A percentile compares a stretch with the other conserved stretches of the same genome.
Evolutionary conservation across 2,888 invertebrate genomes (phyloP).

Genomic region (Ditula angustiorana): DNA sequence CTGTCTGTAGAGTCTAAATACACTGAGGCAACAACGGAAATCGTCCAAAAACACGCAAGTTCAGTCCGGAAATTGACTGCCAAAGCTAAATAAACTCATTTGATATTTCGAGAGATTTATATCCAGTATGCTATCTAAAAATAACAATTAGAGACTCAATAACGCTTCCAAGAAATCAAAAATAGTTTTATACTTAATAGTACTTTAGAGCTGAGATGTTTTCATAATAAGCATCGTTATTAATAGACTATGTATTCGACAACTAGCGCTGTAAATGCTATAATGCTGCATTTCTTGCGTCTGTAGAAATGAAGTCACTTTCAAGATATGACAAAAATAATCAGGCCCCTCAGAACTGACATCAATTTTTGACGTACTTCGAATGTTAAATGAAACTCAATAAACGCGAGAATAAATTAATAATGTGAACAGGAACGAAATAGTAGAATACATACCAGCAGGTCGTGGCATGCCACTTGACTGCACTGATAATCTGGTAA

Average conservation of each 20-base stretch:
- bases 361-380: too few relatives aligned
- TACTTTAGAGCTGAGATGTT: background rate
- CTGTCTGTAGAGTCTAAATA: constrained; percentile 17
- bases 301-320: too few relatives aligned
- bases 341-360: too few relatives aligned
- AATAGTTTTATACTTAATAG: background rate
- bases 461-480: constrained; percentile 5
- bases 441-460: background rate
- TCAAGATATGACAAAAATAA: too few relatives aligned
- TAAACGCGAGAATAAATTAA: background rate
- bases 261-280: too few relatives aligned
- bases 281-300: too few relatives aligned
- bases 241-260: too few relatives aligned
- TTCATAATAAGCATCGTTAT: background rate
- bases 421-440: constrained; percentile 7
- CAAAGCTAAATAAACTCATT: constrained; percentile 20
- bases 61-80: constrained; percentile 13
- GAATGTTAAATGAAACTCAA: too few relatives aligned
- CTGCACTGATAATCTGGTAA: constrained; percentile 22
- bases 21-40: constrained; percentile 26
- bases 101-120: constrained; percentile 9
- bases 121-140: background rate
- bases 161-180: background rate
- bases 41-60: constrained; percentile 22
- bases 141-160: background rate